Evolutionary conservation across 2,797 vertebrate species (phyloP).

Genomic region (Acropternis orthonyx): DNA sequence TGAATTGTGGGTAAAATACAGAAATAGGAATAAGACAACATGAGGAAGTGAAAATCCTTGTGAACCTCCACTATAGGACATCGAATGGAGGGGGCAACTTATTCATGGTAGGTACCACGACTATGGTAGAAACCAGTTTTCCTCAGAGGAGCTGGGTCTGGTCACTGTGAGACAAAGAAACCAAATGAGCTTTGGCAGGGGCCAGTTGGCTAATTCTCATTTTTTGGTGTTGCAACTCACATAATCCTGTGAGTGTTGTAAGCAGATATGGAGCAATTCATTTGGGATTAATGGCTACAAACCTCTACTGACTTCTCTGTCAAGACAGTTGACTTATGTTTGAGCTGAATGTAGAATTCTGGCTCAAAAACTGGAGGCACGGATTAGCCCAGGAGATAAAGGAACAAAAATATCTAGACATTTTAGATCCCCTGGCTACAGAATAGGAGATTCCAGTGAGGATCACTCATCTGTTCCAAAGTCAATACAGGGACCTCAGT

Average conservation of each 20-base stretch:
- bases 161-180: neutral
- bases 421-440: neutral
- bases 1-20: neutral
- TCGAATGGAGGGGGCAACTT: neutral
- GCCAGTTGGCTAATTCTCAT: neutral
- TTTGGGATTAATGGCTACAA: neutral
- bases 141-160: neutral
- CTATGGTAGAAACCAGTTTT: neutral
- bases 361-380: neutral
- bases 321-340: neutral
- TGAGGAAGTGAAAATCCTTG: conserved; percentile 16
- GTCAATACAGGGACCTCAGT: neutral
- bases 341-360: neutral
- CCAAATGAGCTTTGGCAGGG: neutral
- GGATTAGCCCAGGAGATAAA: neutral
- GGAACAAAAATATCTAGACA: neutral
- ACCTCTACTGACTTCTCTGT: neutral
- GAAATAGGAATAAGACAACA: neutral
- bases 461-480: neutral
- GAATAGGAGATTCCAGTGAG: neutral
- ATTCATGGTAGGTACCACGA: neutral
- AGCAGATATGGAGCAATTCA: conserved; percentile 37
- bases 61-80: neutral
- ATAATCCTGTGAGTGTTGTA: neutral
- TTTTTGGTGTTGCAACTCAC: neutral